These are phyloP conservation scores for Nixonia krombeini DNA, from an alignment of 1,140 invertebrate species.

Conservation along the genomic window DNA sequence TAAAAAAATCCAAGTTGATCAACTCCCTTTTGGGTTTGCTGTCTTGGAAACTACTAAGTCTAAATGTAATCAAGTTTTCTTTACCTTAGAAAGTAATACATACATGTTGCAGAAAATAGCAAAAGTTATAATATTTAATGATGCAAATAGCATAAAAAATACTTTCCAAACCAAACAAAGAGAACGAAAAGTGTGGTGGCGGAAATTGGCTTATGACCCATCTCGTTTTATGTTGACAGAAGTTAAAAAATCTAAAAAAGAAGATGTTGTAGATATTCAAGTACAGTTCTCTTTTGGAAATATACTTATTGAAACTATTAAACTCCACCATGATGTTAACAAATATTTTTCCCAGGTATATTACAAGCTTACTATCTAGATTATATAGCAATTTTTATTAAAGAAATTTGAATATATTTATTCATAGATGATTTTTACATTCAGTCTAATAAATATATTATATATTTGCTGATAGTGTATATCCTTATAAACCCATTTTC, in stretches of 20 bases:
- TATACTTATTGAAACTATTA: constrained; percentile 58
- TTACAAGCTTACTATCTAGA: too few species aligned
- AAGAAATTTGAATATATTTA: too few species aligned
- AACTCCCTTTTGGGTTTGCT: constrained; percentile 73
- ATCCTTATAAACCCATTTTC: too few species aligned
- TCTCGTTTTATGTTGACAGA: constrained; percentile 58
- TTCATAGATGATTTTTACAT: too few species aligned
- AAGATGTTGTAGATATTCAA: constrained; percentile 67
- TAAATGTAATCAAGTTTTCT: constrained; percentile 52
- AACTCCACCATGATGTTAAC: constrained; percentile 50
- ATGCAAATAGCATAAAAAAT: constrained; percentile 51
- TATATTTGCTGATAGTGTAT: too few species aligned
- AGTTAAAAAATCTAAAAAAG: constrained; percentile 49
- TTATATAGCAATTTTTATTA: too few species aligned
- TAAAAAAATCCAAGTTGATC: constrained; percentile 51
- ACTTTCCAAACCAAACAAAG: constrained; percentile 80
- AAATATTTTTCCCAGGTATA: constrained; percentile 37
- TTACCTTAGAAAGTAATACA: constrained; percentile 19
- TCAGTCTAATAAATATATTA: too few species aligned
- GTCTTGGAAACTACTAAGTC: constrained; percentile 59
- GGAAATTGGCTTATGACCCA: constrained; percentile 70
- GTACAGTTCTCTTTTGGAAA: constrained; percentile 63
- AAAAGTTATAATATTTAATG: constrained; percentile 49
- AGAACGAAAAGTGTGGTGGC: constrained; percentile 86
- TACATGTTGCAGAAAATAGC: constrained; percentile 55